Evolutionary conservation across 2,113 vertebrate genomes (phyloP), one percentile per base, ranked within the genome.

Genomic region (Alethe castanea): DNA sequence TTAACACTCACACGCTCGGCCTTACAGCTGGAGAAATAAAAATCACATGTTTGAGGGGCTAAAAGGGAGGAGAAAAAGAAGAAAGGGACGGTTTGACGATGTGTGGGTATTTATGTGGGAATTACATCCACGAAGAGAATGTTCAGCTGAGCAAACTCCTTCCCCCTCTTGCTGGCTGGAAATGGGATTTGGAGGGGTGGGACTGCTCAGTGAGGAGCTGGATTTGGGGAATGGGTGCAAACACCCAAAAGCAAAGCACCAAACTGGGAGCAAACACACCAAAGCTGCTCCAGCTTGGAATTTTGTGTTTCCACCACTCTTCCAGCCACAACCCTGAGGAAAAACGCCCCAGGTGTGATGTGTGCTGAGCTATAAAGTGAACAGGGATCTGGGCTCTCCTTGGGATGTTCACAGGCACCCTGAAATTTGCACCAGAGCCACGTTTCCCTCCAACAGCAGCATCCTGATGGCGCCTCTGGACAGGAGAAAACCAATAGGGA

Each of bases 1-100:
- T 73, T 85, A 74, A 86, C 45, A 16, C 50, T 28, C 47, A 3
- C 74, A 64, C 3, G 22, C 71, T 70, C 26, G 35, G 86, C 78
- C 93, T 83, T 97, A 52, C 79, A 66, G 87, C 90, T 89, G 86
- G 57, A 85, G 84, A 79, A 93, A 73, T 50, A 80, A 77, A 90
- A 93, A 70, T 60, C 74, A 38, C 45, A 1, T 29, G 67, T 77
- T 38, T 54, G 87, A 94, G 42, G 18, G 81, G 86, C 24, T 69
- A 66, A 73, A 90, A 62, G 50, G 56, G 35, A 5, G 4, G 4
- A 5, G 8, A 8, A 19, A 20, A 13, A 24, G n/a, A 15, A 29
- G 50, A 16, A 19, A 15, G 5, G 53, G 22, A 11, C 1, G 7
- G 53, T 56, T 38, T 66, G 70, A 77, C 26, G 28, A 90, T 48